Base-by-base conservation (phyloP, 1,140 invertebrate species). In the Frieseomelitta varia region DNA sequence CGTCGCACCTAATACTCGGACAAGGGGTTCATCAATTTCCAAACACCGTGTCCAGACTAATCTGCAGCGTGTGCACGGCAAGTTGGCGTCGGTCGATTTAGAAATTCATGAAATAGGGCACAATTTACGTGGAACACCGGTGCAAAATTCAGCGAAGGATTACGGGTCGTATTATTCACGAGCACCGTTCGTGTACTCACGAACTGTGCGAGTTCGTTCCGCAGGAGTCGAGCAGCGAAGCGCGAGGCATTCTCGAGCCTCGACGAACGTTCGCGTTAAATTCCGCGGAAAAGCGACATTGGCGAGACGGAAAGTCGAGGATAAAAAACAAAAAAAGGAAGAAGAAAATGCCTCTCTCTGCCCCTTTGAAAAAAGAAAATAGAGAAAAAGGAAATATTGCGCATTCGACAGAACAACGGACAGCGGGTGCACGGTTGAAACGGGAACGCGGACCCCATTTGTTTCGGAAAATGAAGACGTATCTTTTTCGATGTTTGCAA, bases 401-500 rank as follows among this genome's bases (percentile, higher is more conserved):
- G 27, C 6, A 19, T 34, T 30, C 67, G 67, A 71, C 58, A 8
- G 69, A 51, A 51, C 34, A 34, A 67, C 47, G 21, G 47, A 47
- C 51, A 82, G 76, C 71, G 67, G 56, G 65, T 51, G 14, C 55
- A 39, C 72, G 39, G 47, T 21, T 19, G 27, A 19, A 53, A 39
- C 15, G 74, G 24, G 24, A 47, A 56, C 34, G 30, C 19, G 61
- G 53, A 17, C 27, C 51, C 53, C 67, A 39, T 84, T 84, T 79
- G 67, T 84, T 61, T 47, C 75, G 27, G 30, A 71, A 55, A 84
- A 84, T 55, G 75, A 79, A 79, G 81, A 84, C 76, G 75, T 79
- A 84, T 84, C 81, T 39, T 84, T 77, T 55, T 84, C 75, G 67
- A 83, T 78, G 81, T 83, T 83, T 72, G 81, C 34, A 84, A 69